These are phyloP conservation scores for Ephialtes manifestator DNA, from an alignment of 2,888 invertebrate genomes.

Conservation along the genomic window DNA sequence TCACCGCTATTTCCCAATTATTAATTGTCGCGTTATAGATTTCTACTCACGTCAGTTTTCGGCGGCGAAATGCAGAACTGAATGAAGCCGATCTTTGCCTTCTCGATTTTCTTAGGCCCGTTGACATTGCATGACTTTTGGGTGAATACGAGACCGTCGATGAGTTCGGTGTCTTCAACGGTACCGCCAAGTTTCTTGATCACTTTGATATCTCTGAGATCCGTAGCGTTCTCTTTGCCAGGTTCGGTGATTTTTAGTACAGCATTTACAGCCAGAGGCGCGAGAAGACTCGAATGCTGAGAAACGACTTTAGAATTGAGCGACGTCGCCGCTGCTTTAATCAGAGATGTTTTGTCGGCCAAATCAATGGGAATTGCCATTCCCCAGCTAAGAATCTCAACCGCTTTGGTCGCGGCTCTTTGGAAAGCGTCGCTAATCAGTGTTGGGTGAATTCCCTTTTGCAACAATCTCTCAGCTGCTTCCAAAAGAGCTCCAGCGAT, in stretches of 20 bases:
- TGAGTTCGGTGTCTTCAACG: conserved; percentile 98
- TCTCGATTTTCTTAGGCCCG: conserved; percentile 97
- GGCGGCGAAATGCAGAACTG: conserved; percentile 99
- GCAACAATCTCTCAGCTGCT: conserved; percentile 96
- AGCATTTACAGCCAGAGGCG: conserved; percentile 99
- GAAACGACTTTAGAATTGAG: conserved; percentile 99
- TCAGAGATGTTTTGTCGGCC: conserved; percentile 93
- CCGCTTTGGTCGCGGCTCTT: conserved; percentile 92
- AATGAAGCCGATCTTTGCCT: conserved; percentile 99
- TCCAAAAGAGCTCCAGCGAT: conserved; percentile 98
- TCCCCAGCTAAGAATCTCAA: conserved; percentile 90
- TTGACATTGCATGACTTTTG: conserved; percentile 95
- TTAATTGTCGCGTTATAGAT: neutral
- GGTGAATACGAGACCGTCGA: conserved; percentile 98
- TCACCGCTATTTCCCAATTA: too few relatives aligned
- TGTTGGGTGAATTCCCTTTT: conserved; percentile 98
- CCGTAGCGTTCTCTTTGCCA: conserved; percentile 92
- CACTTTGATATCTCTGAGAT: conserved; percentile 98
- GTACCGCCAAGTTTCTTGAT: conserved; percentile 98
- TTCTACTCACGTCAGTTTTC: conserved; percentile 95
- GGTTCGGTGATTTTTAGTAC: conserved; percentile 94
- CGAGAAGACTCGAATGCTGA: conserved; percentile 97
- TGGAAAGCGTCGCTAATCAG: conserved; percentile 99
- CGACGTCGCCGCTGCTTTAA: conserved; percentile 98
- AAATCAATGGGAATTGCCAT: conserved; percentile 96